Evolutionary conservation across 2,888 invertebrate genomes (phyloP).

Genomic region (Aporophyla nigra): DNA sequence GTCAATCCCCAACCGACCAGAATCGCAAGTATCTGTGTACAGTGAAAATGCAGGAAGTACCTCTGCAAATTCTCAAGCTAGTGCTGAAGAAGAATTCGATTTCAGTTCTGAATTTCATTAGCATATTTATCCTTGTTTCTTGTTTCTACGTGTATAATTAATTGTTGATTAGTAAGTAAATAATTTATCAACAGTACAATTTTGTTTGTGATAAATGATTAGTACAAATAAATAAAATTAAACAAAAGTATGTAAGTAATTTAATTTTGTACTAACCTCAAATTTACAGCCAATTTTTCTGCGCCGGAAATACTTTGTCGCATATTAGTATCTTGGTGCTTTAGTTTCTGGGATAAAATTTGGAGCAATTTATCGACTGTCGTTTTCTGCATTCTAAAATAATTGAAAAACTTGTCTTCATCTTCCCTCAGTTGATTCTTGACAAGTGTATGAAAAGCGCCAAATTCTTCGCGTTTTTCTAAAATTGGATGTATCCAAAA

Average conservation of each 20-base stretch:
- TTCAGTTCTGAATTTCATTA: conserved; percentile 11
- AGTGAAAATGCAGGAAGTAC: no score
- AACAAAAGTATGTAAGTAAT: no score
- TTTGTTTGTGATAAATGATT: conserved; percentile 21
- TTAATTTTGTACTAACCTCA: no score
- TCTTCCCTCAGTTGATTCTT: conserved; percentile 53
- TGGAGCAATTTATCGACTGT: no score
- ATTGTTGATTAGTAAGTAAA: conserved; percentile 2
- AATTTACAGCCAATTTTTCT: no score
- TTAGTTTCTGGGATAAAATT: no score
- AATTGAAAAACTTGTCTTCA: conserved; percentile 56
- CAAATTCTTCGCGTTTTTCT: conserved; percentile 55
- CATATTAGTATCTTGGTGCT: no score
- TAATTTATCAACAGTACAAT: background rate
- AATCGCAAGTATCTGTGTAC: no score
- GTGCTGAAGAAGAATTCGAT: conserved; percentile 25
- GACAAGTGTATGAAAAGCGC: conserved; percentile 58
- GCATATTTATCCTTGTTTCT: conserved; percentile 9
- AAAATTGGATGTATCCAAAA: conserved; percentile 52
- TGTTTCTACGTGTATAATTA: conserved; percentile 16
- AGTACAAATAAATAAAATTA: no score
- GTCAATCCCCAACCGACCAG: no score
- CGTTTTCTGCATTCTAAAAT: conserved; percentile 46
- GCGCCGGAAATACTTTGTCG: no score
- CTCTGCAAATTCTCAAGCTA: conserved; percentile 20